Base-by-base conservation (phyloP, 2,113 vertebrate species). In the Microcebus griseorufus region DNA sequence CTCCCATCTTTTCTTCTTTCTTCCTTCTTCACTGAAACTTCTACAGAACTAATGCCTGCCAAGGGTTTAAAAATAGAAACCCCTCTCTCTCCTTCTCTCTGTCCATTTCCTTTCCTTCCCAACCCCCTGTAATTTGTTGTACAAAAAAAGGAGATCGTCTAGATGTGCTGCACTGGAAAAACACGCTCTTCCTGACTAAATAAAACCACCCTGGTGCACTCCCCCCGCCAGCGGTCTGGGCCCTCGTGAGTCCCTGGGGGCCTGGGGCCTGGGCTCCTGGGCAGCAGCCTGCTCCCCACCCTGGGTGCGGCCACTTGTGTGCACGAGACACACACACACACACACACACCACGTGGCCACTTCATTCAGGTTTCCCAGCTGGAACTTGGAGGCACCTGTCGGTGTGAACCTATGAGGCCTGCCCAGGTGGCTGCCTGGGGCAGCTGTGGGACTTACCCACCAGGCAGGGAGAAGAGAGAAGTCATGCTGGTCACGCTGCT, bases 31-130 rank as follows among this genome's bases (percentile, higher is more conserved):
- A 85, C 55, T 91, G 82, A 94, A 95, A 94, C 67, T 83, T 91
- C 82, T 92, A 72, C 34, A 84, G 55, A 95, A 70, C 51, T 85
- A 96, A 97, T 94, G 94, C 76, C 70, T 92, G 53, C 60, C 34
- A 92, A 94, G 45, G 22, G 29, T 92, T 96, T 97, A 95, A 96
- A 97, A 97, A 97, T 88, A 97, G 97, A 97, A 95, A 58, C 39
- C 39, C 42, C 75, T 95, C 37, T 70, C 64, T 10, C 64, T 83
- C 55, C 64, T 42, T 76, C 29, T 82, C 27, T 88, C 48, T 62
- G 51, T 94, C 93, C 73, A 55, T 92, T 95, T 97, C 87, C 82
- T 92, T 92, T 96, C 81, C 88, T 96, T 93, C 80, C 89, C 69
- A 92, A 37, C 58, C 95, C 82, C 73, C 84, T 90, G 82, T 85